Conservation (phyloP, 2,797 vertebrate genomes). For the Lutra lutra region DNA sequence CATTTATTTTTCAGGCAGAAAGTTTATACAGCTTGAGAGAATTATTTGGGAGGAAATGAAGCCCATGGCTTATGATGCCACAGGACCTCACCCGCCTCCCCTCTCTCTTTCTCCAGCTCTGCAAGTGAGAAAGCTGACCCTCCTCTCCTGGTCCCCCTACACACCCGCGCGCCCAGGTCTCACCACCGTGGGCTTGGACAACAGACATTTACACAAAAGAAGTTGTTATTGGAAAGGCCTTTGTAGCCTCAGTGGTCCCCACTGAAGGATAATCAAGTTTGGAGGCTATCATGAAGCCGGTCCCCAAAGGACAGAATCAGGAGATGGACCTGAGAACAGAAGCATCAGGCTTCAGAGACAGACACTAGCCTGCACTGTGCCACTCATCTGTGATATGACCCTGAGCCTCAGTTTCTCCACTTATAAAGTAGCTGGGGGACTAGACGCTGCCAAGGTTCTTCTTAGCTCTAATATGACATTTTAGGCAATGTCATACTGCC, state of each 20-base stretch:
- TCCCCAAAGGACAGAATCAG: neutral
- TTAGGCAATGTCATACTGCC: neutral
- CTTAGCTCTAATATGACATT: accelerated
- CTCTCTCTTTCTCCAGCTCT: slow-evolving; percentile 53
- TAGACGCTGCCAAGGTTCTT: neutral
- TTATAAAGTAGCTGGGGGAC: neutral
- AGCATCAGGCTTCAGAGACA: neutral
- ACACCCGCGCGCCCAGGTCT: neutral
- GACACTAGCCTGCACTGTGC: neutral
- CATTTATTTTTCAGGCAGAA: slow-evolving; percentile 85
- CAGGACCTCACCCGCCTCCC: slow-evolving; percentile 54
- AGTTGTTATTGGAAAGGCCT: neutral
- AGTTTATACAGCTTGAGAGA: slow-evolving; percentile 87
- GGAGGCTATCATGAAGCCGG: neutral
- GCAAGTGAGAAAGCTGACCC: neutral
- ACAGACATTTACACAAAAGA: neutral
- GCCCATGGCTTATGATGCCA: slow-evolving; percentile 71
- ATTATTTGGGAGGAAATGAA: slow-evolving; percentile 87
- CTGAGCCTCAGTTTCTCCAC: neutral
- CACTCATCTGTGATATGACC: neutral
- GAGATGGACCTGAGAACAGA: accelerated
- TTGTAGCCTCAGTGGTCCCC: neutral
- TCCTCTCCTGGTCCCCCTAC: neutral
- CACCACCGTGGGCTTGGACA: accelerated
- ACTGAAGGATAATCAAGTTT: neutral